A percentile compares a stretch with the other conserved stretches of the same genome.
These are phyloP conservation scores for Argopecten irradians DNA, from an alignment of 1,140 invertebrate genomes.

Conservation along the genomic window DNA sequence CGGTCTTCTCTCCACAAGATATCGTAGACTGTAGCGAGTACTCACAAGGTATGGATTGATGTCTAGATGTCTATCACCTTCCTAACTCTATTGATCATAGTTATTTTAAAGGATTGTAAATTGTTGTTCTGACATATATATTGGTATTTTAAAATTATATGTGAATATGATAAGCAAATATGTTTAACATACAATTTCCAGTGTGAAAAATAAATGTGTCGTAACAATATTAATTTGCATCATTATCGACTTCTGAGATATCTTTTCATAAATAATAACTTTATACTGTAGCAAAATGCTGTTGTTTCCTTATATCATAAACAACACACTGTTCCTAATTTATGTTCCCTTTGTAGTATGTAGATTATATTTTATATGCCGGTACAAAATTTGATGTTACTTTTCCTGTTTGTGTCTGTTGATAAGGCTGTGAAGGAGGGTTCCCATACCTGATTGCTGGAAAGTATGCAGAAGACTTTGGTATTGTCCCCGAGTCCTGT, in stretches of 20 bases:
- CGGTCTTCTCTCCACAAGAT: conserved; percentile 79
- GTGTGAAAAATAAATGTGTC: too few relatives aligned
- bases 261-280: too few relatives aligned
- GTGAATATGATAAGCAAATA: too few relatives aligned
- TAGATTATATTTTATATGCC: neutral
- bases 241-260: too few relatives aligned
- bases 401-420: neutral
- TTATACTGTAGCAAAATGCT: too few relatives aligned
- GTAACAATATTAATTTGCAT: too few relatives aligned
- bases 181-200: too few relatives aligned
- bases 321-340: neutral
- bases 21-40: conserved; percentile 79
- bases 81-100: neutral
- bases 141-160: neutral
- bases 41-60: conserved; percentile 72
- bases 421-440: conserved; percentile 78
- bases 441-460: conserved; percentile 80
- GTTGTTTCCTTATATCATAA: neutral
- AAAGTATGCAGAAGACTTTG: conserved; percentile 79
- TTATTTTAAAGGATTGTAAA: neutral
- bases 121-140: too few relatives aligned
- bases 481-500: conserved; percentile 78
- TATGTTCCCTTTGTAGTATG: neutral
- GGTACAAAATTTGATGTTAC: neutral
- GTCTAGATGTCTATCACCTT: neutral